Conservation (phyloP, 2,113 vertebrate genomes). For the Brachionichthys hirsutus region DNA sequence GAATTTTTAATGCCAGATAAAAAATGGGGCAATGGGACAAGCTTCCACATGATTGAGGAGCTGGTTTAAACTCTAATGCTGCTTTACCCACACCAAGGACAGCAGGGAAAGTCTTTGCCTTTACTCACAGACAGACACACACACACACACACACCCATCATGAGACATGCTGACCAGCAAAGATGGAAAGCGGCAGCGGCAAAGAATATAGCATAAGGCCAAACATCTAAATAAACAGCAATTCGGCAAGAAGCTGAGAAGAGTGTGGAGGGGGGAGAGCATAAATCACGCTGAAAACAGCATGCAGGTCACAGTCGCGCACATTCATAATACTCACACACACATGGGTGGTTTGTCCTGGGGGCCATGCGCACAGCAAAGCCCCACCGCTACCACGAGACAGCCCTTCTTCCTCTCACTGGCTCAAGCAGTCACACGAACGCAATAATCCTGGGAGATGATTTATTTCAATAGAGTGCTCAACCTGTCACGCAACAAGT, state of each 20-base stretch:
- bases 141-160: not conserved
- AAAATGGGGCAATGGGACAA: constrained; percentile 47
- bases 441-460: constrained; percentile 45
- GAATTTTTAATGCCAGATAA: constrained; percentile 57
- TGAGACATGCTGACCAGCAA: not conserved
- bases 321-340: constrained; percentile 73
- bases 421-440: constrained; percentile 2
- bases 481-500: constrained; percentile 69
- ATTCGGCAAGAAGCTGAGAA: constrained; percentile 44
- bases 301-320: constrained; percentile 68
- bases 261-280: constrained; percentile 41
- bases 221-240: constrained; percentile 50
- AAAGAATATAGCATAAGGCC: constrained; percentile 30
- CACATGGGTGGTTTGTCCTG: constrained; percentile 52
- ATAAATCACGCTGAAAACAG: constrained; percentile 74
- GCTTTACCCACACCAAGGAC: constrained; percentile 30
- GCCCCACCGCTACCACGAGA: constrained; percentile 49
- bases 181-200: not conserved
- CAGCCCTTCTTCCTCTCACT: constrained; percentile 46
- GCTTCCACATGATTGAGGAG: constrained; percentile 32
- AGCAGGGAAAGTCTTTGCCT: not conserved
- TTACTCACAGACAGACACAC: not conserved
- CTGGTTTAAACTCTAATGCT: constrained; percentile 38
- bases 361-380: constrained; percentile 51
- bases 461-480: constrained; percentile 64